Evolutionary conservation across 2,113 vertebrate species (phyloP).

Genomic region (Notarius quadriscutis): DNA sequence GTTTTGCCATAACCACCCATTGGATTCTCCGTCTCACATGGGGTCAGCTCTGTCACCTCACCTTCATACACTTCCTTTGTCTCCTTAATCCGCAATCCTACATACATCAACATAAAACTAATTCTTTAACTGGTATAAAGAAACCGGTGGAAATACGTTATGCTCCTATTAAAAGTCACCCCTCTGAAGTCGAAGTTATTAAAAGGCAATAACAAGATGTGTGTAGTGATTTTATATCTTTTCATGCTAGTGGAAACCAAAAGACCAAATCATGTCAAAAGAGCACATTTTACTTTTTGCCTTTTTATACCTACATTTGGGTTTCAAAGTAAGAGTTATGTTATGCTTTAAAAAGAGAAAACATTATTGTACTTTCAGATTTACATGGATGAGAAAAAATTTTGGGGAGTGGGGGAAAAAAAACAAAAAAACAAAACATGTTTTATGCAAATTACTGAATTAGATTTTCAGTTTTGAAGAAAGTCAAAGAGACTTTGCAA

Average conservation of each 20-base stretch:
- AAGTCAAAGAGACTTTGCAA: not conserved
- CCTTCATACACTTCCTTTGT: conserved; percentile 99
- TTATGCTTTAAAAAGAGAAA: not conserved
- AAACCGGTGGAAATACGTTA: not conserved
- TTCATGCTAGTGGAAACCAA: not conserved
- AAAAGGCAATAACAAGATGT: not conserved
- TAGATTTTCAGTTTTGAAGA: not conserved
- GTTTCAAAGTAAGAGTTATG: not conserved
- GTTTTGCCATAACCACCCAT: conserved; percentile 98
- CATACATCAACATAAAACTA: not conserved
- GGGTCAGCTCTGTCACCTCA: conserved; percentile 95
- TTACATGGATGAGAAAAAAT: not conserved
- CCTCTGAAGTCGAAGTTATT: not conserved
- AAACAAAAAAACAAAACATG: too few species aligned
- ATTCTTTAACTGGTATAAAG: not conserved
- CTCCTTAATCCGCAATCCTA: conserved; percentile 95
- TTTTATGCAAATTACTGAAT: not conserved
- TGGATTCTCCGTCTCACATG: conserved; percentile 97
- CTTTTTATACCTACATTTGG: not conserved
- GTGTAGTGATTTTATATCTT: not conserved
- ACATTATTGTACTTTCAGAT: not conserved
- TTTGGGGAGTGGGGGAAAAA: not conserved
- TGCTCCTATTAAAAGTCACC: not conserved
- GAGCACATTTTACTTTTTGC: not conserved
- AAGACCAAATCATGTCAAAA: not conserved